These are phyloP conservation scores for Empis stercorea DNA, from an alignment of 2,888 invertebrate species.

Conservation along the genomic window DNA sequence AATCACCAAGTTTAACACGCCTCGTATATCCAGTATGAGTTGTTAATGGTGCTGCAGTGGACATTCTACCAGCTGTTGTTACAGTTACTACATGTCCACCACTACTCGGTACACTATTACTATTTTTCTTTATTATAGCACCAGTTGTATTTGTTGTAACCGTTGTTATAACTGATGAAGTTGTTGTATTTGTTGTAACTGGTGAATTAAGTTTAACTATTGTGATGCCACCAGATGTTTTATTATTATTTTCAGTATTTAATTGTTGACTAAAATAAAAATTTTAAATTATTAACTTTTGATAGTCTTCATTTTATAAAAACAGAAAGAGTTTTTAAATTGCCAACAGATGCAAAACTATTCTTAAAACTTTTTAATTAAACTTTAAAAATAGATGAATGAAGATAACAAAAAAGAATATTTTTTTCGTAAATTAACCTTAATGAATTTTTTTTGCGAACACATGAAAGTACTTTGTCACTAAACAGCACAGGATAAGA, in stretches of 20 bases:
- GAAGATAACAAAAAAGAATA: not conserved
- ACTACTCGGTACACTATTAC: not conserved
- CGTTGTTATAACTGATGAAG: conserved; percentile 15
- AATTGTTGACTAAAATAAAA: conserved; percentile 25
- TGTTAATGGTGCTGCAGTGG: conserved; percentile 18
- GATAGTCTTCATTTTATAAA: too few relatives aligned
- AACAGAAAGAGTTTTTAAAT: not conserved
- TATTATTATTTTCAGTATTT: conserved; percentile 40
- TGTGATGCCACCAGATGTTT: conserved; percentile 62
- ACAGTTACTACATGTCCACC: not conserved
- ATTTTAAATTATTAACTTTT: not conserved
- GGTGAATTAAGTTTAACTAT: conserved; percentile 60
- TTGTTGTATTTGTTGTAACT: conserved; percentile 8
- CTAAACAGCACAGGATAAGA: conserved; percentile 69
- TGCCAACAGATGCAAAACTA: not conserved
- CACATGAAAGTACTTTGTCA: conserved; percentile 62
- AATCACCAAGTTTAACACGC: conserved; percentile 57
- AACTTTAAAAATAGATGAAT: not conserved
- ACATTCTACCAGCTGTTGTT: conserved; percentile 7
- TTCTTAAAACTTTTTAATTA: not conserved
- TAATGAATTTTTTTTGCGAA: conserved; percentile 48
- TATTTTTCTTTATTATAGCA: not conserved
- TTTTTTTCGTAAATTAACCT: conserved; percentile 18
- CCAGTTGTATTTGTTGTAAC: conserved; percentile 7
- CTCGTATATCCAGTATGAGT: conserved; percentile 40